Conservation (phyloP, 2,888 invertebrate species). For the Stenchaetothrips biformis region DNA sequence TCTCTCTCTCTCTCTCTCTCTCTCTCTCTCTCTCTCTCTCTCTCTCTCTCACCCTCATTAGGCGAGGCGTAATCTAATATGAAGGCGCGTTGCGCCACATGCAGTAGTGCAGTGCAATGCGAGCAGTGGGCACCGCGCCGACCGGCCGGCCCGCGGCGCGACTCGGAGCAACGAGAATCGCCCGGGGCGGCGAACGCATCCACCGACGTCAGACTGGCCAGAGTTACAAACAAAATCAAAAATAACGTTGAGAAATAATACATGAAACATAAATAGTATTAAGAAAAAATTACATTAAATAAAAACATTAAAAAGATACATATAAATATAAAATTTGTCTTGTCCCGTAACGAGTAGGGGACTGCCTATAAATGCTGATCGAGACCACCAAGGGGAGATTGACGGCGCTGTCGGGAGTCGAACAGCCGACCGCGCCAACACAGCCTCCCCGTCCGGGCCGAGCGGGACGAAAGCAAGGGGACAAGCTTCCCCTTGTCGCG, state of each 20-base stretch:
- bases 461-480: too few species aligned
- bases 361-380: too few species aligned
- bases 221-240: too few species aligned
- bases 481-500: too few species aligned
- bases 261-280: too few species aligned
- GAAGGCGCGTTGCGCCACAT: constrained; percentile 9
- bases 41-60: neutral
- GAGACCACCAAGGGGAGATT: neutral
- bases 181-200: too few species aligned
- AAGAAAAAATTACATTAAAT: too few species aligned
- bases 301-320: too few species aligned
- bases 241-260: too few species aligned
- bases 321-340: too few species aligned
- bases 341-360: too few species aligned
- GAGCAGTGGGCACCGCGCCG: neutral
- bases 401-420: neutral
- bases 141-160: neutral
- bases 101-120: neutral
- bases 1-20: constrained; percentile 13
- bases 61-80: constrained; percentile 14
- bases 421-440: neutral
- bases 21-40: constrained; percentile 10
- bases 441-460: neutral
- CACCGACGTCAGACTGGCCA: too few species aligned
- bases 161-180: neutral